A percentile compares a stretch with the other conserved stretches of the same genome.
Conservation (phyloP, 2,888 invertebrate species). For the Mimas tiliae region DNA sequence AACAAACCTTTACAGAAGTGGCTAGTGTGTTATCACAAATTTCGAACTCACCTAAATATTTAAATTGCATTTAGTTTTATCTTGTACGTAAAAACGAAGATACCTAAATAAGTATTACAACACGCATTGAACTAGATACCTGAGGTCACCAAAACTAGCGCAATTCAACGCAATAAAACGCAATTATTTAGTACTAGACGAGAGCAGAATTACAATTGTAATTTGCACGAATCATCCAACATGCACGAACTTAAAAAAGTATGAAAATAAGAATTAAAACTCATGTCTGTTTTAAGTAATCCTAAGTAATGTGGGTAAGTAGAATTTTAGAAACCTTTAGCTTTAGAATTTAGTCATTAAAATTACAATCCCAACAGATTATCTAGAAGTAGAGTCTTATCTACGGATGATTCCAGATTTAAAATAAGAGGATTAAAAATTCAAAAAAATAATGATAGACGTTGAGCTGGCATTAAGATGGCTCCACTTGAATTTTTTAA, state of each 20-base stretch:
- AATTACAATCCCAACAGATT: not conserved
- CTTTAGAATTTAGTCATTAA: too few species aligned
- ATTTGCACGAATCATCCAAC: constrained; percentile 11
- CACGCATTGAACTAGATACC: constrained; percentile 17
- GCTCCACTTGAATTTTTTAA: constrained; percentile 13
- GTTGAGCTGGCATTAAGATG: not conserved
- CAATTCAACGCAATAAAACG: constrained; percentile 21
- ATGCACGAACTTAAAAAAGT: not conserved
- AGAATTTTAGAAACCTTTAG: not conserved
- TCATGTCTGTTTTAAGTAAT: not conserved
- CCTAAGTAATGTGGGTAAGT: not conserved
- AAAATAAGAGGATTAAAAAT: constrained; percentile 3
- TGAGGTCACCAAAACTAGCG: constrained; percentile 13
- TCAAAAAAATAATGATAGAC: not conserved
- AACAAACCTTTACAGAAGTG: not conserved
- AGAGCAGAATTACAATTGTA: constrained; percentile 12
- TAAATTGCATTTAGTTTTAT: constrained; percentile 16
- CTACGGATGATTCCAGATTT: not conserved
- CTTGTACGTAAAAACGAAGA: constrained; percentile 22
- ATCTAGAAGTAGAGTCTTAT: not conserved
- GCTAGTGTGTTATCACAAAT: not conserved
- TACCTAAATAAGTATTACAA: constrained; percentile 2
- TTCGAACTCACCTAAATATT: constrained; percentile 35
- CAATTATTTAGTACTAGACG: constrained; percentile 11
- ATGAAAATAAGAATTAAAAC: not conserved